Evolutionary conservation across 2,113 vertebrate genomes (phyloP).

Genomic region (Saguinus midas): DNA sequence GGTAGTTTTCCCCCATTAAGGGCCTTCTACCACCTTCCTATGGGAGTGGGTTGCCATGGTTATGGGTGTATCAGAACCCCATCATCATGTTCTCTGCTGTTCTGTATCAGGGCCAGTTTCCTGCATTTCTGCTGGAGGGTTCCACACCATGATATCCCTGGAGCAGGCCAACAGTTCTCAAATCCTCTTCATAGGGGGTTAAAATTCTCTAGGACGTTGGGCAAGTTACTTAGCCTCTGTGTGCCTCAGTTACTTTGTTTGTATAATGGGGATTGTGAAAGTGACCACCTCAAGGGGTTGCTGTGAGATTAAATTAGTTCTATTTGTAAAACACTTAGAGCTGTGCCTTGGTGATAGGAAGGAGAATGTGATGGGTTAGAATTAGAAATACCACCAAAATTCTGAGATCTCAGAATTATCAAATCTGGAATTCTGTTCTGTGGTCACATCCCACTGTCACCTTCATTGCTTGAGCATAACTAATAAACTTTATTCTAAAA

Average conservation of each 20-base stretch:
- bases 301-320: background rate
- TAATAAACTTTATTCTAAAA: background rate
- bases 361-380: background rate
- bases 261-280: background rate
- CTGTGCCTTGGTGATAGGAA: background rate
- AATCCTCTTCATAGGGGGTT: background rate
- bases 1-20: background rate
- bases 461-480: background rate
- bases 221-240: background rate
- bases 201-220: background rate
- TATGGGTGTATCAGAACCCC: background rate
- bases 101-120: background rate
- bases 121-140: background rate
- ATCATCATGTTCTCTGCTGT: background rate
- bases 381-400: conserved; percentile 23
- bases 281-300: background rate
- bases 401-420: background rate
- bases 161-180: background rate
- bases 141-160: background rate
- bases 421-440: background rate
- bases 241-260: conserved; percentile 12
- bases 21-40: background rate
- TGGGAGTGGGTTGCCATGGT: background rate
- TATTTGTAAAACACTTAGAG: background rate
- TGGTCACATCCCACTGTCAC: background rate